These are phyloP conservation scores for Myotis brandtii DNA, from an alignment of 2,113 vertebrate genomes.

Conservation along the genomic window DNA sequence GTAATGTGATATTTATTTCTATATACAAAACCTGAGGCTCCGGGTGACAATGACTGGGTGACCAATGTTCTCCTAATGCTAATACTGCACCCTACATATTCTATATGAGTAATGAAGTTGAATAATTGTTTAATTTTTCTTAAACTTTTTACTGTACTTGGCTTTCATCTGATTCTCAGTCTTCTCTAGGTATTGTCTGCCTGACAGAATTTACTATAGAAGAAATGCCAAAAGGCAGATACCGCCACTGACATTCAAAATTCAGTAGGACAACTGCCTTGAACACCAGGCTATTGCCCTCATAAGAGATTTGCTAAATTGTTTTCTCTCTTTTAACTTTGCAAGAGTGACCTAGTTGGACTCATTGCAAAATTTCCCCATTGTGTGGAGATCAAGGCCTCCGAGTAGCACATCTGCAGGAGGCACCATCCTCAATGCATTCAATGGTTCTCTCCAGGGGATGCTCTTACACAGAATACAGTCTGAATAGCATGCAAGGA, in stretches of 20 bases:
- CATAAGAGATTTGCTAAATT: not conserved
- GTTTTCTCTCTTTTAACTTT: slow-evolving; percentile 30
- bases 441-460: not conserved
- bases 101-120: not conserved
- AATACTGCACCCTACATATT: not conserved
- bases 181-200: not conserved
- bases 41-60: not conserved
- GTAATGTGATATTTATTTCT: not conserved
- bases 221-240: not conserved
- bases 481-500: not conserved
- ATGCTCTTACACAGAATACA: not conserved
- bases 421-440: not conserved
- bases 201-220: not conserved
- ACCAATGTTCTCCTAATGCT: not conserved
- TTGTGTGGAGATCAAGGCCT: not conserved
- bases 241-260: not conserved
- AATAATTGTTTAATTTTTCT: not conserved
- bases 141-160: not conserved
- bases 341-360: not conserved
- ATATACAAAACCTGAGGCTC: not conserved
- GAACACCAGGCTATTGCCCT: not conserved
- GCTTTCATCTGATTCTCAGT: not conserved
- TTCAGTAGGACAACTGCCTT: not conserved
- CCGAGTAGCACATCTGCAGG: not conserved
- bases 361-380: not conserved